Base-by-base conservation (phyloP, 1,140 invertebrate genomes). In the Patella vulgata region DNA sequence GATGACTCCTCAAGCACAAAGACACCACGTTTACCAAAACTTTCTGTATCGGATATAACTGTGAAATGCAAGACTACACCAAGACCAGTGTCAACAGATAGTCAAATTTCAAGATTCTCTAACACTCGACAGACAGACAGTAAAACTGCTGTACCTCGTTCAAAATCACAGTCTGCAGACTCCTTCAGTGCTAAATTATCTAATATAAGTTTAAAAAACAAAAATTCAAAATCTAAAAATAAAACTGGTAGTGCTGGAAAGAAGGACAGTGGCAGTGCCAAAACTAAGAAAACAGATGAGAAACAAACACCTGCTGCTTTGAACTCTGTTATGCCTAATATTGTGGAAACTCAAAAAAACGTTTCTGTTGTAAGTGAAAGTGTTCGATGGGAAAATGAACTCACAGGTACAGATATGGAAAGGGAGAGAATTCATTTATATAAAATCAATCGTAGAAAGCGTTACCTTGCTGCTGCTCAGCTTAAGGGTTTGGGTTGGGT, bases 381-480 rank as follows among this genome's bases (percentile, higher is more conserved):
- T 66, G 55, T 81, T 46, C 62, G 79, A 25, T 81, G 79, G 79
- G 79, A 81, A 40, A 57, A 70, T 47, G 58, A 48, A 12, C 30
- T 74, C 31, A 68, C 73, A 14, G 66, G 75, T 60, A 53, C 68
- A 11, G 76, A 79, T 17, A 55, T 71, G 25, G 79, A 81, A 66
- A 54, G 63, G 39, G 73, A 81, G 51, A 65, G 79, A 46, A 68
- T 81, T 33, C 47, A 56, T 31, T 17, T 77, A 8, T 81, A 81
- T 63, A 81, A 81, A 71, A 75, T 79, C 2, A 81, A 81, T 63
- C 63, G 79, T 5, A 57, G 79, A 39, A 79, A 81, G 63, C 63
- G 79, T 27, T 81, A 79, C 60, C 52, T 81, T 30, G 76, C 75
- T 19, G 77, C 70, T 28, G 75, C 77, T 23, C 73, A 74, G 43